Percentiles rank a stretch among this genome's conserved stretches.
Evolutionary conservation across 1,140 invertebrate genomes (phyloP).

Genomic region (Hestina assimilis): DNA sequence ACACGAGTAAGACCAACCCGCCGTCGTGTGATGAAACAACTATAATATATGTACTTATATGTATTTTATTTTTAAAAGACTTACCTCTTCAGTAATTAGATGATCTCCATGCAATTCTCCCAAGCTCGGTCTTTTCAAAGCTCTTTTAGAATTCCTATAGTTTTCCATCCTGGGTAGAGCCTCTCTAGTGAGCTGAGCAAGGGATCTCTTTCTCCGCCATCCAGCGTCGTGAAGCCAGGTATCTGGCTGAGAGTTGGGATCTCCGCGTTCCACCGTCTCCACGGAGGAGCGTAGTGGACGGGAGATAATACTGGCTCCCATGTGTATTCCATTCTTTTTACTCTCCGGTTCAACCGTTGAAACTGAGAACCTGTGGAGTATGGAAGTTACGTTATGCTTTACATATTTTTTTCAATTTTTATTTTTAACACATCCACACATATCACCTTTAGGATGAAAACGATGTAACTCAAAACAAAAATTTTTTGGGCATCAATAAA

Average conservation of each 20-base stretch:
- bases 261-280: constrained; percentile 52
- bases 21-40: too few species aligned
- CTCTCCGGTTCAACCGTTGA: constrained; percentile 52
- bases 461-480: too few species aligned
- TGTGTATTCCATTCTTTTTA: constrained; percentile 70
- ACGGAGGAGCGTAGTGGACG: constrained; percentile 51
- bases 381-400: too few species aligned
- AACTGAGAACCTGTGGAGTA: constrained; percentile 50
- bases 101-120: constrained; percentile 84
- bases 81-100: constrained; percentile 66
- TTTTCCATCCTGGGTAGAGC: constrained; percentile 92
- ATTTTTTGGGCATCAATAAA: too few species aligned
- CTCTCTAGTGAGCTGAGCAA: constrained; percentile 83
- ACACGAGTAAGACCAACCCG: too few species aligned
- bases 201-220: constrained; percentile 73
- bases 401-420: too few species aligned
- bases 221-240: constrained; percentile 67
- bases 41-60: too few species aligned
- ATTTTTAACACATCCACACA: too few species aligned
- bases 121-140: constrained; percentile 85
- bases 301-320: constrained; percentile 65
- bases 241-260: constrained; percentile 41
- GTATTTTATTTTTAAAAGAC: too few species aligned
- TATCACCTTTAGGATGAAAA: too few species aligned
- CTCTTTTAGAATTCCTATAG: constrained; percentile 89